Evolutionary conservation across 35 echinoderm and acorn worm genomes (phyloP), one percentile per base, ranked within the genome.

Genomic region (Ptychodera flava): DNA sequence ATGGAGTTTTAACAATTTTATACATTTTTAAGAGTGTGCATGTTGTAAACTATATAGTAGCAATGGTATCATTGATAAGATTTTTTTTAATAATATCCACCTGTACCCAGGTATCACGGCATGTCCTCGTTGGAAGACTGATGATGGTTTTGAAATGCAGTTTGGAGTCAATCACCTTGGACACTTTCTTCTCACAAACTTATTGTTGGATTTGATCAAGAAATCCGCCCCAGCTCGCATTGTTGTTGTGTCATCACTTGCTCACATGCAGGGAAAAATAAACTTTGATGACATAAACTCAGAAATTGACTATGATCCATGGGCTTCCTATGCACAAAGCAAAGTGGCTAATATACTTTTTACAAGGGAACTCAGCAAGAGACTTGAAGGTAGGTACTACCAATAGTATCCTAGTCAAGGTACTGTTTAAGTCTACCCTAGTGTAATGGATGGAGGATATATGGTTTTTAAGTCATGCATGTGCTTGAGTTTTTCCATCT

Each of bases 101-200:
- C n/a, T n/a, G n/a, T n/a, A 64, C 22, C 6, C 78, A 94, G 93
- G 89, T 34, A 75, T 91, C 29, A 82, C 76, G 37, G 75, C 80
- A 81, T 89, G 86, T 78, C 89, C 93, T 15, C 86, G 34, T n/a
- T 85, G 78, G 38, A n/a, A 88, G 38, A 94, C 93, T 38, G 89
- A 85, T 53, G 93, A 94, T 34, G 93, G 93, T 16, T 94, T 94
- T 89, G 93, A 94, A 52, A 91, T 94, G 78, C 90, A 88, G 85
- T 89, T 94, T 30, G 93, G 93, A 30, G 38, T 45, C 36, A 94
- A 94, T 33, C 93, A 94, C 53, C 77, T 94, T 27, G 93, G 93
- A 16, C 93, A 94, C 78, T 94, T 94, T 37, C 87, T 94, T 31
- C 79, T 94, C 16, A 94, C 93, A 77, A 86, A 90, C 38, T 89